A percentile compares a stretch with the other conserved stretches of the same genome.
Conservation (phyloP, 2,888 invertebrate species). For the Tromatobia lineatoria region DNA sequence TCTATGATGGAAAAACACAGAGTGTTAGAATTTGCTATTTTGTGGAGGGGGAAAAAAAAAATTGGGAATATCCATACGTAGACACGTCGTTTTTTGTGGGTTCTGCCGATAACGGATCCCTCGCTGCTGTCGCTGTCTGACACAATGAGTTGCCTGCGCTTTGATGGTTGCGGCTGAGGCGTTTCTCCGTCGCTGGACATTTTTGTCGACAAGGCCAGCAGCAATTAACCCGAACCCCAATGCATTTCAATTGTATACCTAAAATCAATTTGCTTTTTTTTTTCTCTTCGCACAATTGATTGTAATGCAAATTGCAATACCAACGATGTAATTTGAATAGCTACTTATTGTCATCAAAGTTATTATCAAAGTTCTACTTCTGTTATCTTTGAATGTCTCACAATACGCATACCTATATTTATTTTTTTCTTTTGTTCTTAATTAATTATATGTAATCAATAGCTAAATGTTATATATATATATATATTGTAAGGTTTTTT, state of each 20-base stretch:
- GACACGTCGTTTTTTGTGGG: constrained; percentile 76
- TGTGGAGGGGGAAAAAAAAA: background rate
- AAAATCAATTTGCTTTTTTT: constrained; percentile 5
- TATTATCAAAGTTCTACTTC: too few species aligned
- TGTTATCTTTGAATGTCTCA: too few species aligned
- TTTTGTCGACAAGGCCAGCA: constrained; percentile 65
- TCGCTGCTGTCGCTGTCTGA: constrained; percentile 82
- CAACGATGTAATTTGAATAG: too few species aligned
- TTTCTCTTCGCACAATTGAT: too few species aligned
- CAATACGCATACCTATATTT: too few species aligned
- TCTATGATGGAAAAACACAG: constrained; percentile 84
- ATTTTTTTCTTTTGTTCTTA: too few species aligned
- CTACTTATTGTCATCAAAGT: too few species aligned
- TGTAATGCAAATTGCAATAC: too few species aligned
- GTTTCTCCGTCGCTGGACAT: constrained; percentile 81
- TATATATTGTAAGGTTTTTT: too few species aligned
- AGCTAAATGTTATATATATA: too few species aligned
- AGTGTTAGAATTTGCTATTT: background rate
- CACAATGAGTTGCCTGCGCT: constrained; percentile 76
- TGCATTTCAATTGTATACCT: constrained; percentile 44
- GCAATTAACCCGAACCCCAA: constrained; percentile 27
- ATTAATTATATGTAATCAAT: too few species aligned
- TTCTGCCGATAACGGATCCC: constrained; percentile 77
- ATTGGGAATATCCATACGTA: constrained; percentile 74
- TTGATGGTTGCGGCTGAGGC: constrained; percentile 74